Conservation (phyloP, 1,140 invertebrate species). For the Trialeurodes vaporariorum region DNA sequence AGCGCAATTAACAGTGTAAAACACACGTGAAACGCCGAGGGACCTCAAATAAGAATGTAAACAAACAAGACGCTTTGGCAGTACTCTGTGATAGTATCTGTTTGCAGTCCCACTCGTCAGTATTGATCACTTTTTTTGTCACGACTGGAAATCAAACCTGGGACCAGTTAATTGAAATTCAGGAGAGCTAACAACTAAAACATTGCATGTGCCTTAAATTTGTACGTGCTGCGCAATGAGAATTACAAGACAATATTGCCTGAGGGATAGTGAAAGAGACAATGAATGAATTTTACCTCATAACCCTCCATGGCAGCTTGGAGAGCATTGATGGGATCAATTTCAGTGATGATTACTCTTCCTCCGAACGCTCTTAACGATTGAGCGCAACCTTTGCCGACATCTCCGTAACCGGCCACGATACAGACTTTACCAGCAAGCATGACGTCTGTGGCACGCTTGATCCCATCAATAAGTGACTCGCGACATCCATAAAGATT, state of each 20-base stretch:
- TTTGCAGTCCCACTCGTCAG: too few species aligned
- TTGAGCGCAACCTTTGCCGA: slow-evolving; percentile 97
- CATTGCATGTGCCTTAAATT: background rate
- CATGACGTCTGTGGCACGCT: slow-evolving; percentile 97
- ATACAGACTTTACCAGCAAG: slow-evolving; percentile 96
- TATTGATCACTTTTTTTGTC: too few species aligned
- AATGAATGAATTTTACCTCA: slow-evolving; percentile 39
- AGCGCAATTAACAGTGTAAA: too few species aligned
- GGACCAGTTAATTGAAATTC: too few species aligned
- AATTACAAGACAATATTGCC: background rate
- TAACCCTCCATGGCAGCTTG: slow-evolving; percentile 98
- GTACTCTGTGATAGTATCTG: too few species aligned
- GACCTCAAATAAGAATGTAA: too few species aligned
- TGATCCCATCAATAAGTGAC: slow-evolving; percentile 96
- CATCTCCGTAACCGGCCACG: slow-evolving; percentile 97
- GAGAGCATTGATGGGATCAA: slow-evolving; percentile 98
- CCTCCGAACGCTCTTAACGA: slow-evolving; percentile 90
- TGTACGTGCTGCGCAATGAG: background rate
- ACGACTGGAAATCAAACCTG: too few species aligned
- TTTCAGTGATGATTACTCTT: slow-evolving; percentile 93
- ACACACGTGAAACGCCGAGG: too few species aligned
- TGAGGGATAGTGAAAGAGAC: slow-evolving; percentile 6
- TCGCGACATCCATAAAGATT: slow-evolving; percentile 87
- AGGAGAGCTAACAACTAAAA: background rate
- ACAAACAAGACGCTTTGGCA: too few species aligned